Evolutionary conservation across 2,797 vertebrate genomes (phyloP), one percentile per base, ranked within the genome.

Genomic region (Molothrus ater): DNA sequence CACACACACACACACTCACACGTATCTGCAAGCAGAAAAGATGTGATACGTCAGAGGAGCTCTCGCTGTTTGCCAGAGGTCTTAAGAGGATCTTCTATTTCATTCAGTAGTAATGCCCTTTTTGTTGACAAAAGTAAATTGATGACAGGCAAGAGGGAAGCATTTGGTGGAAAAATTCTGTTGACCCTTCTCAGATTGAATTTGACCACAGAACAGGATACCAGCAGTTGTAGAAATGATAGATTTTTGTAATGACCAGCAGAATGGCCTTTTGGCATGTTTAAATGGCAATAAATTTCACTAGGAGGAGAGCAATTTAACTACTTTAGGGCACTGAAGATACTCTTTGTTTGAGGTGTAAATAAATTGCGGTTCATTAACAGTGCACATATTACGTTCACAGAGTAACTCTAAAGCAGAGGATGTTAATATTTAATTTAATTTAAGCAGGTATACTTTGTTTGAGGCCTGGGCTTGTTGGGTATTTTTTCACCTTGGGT

Each of bases 231-330:
- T 95, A 98, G 98, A 99, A 99, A 99, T 99, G 99, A 99, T 99
- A 99, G 98, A 99, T 99, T 99, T 99, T 99, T 98, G 98, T 99
- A 99, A 99, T 98, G 98, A 98, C 98, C 98, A 79, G 98, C 98
- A 98, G 95, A 98, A 97, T 98, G 98, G 98, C 98, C 98, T 98
- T 98, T 98, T 98, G 99, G 98, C 99, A 98, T 98, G 98, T 99
- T 99, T 99, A 99, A 99, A 99, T 98, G 98, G 98, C 98, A 98
- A 99, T 99, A 98, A 98, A 98, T 99, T 99, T 98, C 97, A 98
- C 96, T 97, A 96, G 97, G 97, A 98, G 97, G 97, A 98, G 98
- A 97, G 97, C 97, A 97, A 98, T 98, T 98, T 98, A 98, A 98
- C 98, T 98, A 95, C 97, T 97, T 97, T 95, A 92, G 87, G 98